These are phyloP conservation scores for Alcedo quadribrachys DNA, from an alignment of 2,797 vertebrate genomes.

Conservation along the genomic window DNA sequence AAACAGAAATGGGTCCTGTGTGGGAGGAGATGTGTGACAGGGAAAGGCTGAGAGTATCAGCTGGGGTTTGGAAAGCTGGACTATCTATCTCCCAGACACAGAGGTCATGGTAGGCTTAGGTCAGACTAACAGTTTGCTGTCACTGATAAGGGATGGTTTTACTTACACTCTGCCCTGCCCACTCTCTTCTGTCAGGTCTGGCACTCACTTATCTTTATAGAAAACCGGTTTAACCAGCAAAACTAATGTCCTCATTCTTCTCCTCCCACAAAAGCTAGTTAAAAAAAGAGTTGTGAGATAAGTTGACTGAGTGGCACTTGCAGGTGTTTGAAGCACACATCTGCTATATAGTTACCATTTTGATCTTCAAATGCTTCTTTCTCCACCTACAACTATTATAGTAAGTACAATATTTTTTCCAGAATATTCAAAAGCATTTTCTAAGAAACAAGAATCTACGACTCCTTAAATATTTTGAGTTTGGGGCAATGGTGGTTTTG, in stretches of 20 bases:
- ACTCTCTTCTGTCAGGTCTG: background rate
- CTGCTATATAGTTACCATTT: background rate
- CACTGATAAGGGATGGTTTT: background rate
- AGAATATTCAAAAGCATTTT: background rate
- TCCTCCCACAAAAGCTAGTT: background rate
- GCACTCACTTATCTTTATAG: background rate
- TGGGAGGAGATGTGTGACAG: background rate
- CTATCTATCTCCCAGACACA: background rate
- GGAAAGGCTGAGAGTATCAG: background rate
- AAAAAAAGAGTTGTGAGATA: background rate
- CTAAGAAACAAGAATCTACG: background rate
- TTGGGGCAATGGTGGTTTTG: background rate
- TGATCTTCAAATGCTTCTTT: background rate
- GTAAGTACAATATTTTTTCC: background rate
- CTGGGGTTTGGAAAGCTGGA: background rate
- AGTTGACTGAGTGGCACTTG: background rate
- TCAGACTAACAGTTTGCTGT: background rate
- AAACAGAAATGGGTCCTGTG: background rate
- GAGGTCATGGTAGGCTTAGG: background rate
- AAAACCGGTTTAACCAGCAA: background rate
- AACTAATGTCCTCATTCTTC: background rate
- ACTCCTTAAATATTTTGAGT: background rate
- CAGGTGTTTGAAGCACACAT: background rate
- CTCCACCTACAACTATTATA: background rate
- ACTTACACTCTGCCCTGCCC: accelerated